A percentile compares a stretch with the other conserved stretches of the same genome.
Evolutionary conservation across 1,140 invertebrate genomes (phyloP).

Genomic region (Aphelenchoides fujianensis): DNA sequence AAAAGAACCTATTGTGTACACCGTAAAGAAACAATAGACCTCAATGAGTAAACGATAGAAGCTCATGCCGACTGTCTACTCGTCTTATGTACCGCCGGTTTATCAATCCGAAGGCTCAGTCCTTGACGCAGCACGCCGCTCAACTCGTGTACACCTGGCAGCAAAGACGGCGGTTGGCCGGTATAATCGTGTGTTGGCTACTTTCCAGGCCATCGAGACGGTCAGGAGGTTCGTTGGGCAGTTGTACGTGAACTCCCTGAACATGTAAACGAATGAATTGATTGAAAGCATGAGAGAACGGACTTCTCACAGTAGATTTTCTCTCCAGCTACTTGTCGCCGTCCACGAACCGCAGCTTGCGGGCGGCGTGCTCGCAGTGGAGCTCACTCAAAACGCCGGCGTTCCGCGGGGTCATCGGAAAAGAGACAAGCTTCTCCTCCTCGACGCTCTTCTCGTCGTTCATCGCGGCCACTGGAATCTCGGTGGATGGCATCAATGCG

Average conservation of each 20-base stretch:
- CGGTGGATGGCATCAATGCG: too few species aligned
- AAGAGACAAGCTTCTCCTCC: neutral
- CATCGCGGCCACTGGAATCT: too few species aligned
- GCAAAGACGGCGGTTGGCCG: constrained; percentile 6
- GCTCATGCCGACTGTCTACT: too few species aligned
- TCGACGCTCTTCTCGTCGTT: neutral
- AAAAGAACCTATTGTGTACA: too few species aligned
- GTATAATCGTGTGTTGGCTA: constrained; percentile 20
- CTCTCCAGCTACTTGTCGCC: constrained; percentile 39
- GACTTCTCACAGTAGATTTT: constrained; percentile 40
- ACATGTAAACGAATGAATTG: constrained; percentile 11
- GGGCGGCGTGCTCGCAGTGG: constrained; percentile 1
- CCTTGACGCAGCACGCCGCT: constrained; percentile 4
- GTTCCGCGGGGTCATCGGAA: constrained; percentile 29
- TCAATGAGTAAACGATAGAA: too few species aligned
- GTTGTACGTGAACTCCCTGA: constrained; percentile 51
- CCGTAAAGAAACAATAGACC: too few species aligned
- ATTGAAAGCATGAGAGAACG: too few species aligned
- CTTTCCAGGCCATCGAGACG: constrained; percentile 46
- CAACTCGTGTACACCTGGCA: constrained; percentile 20
- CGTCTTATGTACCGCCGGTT: too few species aligned
- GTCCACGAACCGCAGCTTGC: constrained; percentile 40
- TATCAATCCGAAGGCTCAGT: too few species aligned
- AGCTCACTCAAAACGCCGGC: constrained; percentile 22
- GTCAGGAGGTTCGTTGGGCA: constrained; percentile 53